These are phyloP conservation scores for Teleogryllus oceanicus DNA, from an alignment of 2,888 invertebrate genomes.

Conservation along the genomic window DNA sequence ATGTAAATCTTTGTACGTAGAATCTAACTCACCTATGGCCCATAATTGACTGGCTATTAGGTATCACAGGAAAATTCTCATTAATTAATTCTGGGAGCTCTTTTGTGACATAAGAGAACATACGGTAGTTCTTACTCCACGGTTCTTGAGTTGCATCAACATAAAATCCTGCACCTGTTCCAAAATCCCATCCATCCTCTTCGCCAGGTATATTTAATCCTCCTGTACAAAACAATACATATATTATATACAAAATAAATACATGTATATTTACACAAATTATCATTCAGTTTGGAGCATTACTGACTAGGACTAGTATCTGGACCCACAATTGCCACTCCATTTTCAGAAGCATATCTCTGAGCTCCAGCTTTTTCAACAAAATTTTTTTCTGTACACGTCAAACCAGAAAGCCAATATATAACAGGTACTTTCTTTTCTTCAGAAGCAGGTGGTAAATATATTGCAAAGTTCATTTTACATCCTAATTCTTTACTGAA, in stretches of 20 bases:
- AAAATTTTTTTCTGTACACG: constrained; percentile 94
- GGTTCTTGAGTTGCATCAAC: constrained; percentile 87
- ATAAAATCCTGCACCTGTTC: constrained; percentile 93
- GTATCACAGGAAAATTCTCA: constrained; percentile 64
- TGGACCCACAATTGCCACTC: constrained; percentile 84
- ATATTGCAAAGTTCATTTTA: constrained; percentile 90
- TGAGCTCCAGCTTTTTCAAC: constrained; percentile 95
- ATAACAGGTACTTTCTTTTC: constrained; percentile 68
- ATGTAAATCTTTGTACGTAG: neutral
- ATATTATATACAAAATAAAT: too few species aligned
- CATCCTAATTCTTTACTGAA: constrained; percentile 71
- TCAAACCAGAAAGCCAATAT: constrained; percentile 88
- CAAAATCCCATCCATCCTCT: constrained; percentile 91
- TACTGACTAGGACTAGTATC: constrained; percentile 83
- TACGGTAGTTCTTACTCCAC: constrained; percentile 89
- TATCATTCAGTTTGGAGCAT: neutral
- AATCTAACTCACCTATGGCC: constrained; percentile 65
- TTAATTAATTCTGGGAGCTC: constrained; percentile 76
- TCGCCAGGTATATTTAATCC: constrained; percentile 86
- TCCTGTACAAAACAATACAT: constrained; percentile 47
- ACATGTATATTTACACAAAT: too few species aligned
- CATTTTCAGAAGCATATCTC: constrained; percentile 79
- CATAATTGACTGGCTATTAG: constrained; percentile 68
- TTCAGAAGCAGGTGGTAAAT: constrained; percentile 74
- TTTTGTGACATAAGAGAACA: constrained; percentile 91